These are phyloP conservation scores for Megalonaias nervosa DNA, from an alignment of 1,140 invertebrate genomes.

Conservation along the genomic window DNA sequence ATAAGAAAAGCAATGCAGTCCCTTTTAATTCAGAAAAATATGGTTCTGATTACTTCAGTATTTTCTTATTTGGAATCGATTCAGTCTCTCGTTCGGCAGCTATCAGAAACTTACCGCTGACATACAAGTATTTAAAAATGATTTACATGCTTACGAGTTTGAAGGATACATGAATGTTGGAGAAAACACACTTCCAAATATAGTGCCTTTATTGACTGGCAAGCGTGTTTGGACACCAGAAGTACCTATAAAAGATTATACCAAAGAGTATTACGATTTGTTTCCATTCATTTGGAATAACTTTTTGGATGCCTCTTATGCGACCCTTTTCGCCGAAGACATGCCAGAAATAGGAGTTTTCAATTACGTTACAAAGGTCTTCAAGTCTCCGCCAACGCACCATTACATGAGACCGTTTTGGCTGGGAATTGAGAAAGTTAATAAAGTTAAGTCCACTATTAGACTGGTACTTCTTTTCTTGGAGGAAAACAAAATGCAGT, in stretches of 20 bases:
- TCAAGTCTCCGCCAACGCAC: slow-evolving; percentile 70
- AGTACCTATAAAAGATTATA: slow-evolving; percentile 60
- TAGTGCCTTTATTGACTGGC: slow-evolving; percentile 37
- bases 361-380: slow-evolving; percentile 71
- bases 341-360: slow-evolving; percentile 71
- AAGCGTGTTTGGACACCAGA: slow-evolving; percentile 52
- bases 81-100: slow-evolving; percentile 89
- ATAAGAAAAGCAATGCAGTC: not conserved
- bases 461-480: slow-evolving; percentile 25
- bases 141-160: slow-evolving; percentile 58
- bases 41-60: not conserved
- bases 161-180: slow-evolving; percentile 67
- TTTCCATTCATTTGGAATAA: slow-evolving; percentile 74
- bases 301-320: slow-evolving; percentile 69
- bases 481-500: slow-evolving; percentile 39
- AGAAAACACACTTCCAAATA: slow-evolving; percentile 40
- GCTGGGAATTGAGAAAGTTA: slow-evolving; percentile 59
- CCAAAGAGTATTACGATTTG: slow-evolving; percentile 63
- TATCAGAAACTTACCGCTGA: slow-evolving; percentile 84
- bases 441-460: slow-evolving; percentile 32
- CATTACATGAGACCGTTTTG: slow-evolving; percentile 72
- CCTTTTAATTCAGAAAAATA: not conserved
- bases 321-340: slow-evolving; percentile 74
- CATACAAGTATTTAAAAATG: slow-evolving; percentile 75
- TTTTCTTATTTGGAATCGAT: slow-evolving; percentile 62